Evolutionary conservation across 2,113 vertebrate species (phyloP).

Genomic region (Brienomyrus longianalis): DNA sequence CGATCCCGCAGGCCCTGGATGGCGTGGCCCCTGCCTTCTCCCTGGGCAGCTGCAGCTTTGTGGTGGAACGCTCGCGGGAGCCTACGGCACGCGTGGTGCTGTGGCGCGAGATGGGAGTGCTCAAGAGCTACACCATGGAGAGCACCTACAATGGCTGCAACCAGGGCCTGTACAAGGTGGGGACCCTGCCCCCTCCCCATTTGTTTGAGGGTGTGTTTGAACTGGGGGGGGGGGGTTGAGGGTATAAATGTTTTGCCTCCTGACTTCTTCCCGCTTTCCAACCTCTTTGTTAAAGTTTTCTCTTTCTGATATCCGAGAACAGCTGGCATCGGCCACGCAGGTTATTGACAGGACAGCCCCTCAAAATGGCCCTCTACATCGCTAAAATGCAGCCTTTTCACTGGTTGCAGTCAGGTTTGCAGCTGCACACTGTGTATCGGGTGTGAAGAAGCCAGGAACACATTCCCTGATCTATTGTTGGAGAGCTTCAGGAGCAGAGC

Average conservation of each 20-base stretch:
- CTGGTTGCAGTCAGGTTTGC: not conserved
- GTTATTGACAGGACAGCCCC: no score
- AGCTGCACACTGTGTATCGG: no score
- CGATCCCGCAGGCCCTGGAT: slow-evolving; percentile 82
- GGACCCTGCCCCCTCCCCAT: slow-evolving; percentile 5
- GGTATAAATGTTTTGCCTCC: not conserved
- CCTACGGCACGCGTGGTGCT: slow-evolving; percentile 82
- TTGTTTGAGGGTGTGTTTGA: not conserved
- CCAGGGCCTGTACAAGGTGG: slow-evolving; percentile 84
- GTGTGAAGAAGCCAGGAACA: not conserved
- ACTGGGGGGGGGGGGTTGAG: not conserved
- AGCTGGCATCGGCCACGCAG: no score
- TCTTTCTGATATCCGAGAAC: no score
- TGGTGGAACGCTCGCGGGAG: slow-evolving; percentile 83
- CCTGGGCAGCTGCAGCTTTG: slow-evolving; percentile 82
- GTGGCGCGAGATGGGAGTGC: slow-evolving; percentile 82
- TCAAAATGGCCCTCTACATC: no score
- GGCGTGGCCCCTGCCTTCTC: slow-evolving; percentile 81
- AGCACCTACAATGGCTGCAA: slow-evolving; percentile 83
- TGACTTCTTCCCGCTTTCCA: not conserved
- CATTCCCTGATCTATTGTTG: not conserved
- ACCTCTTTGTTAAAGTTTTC: not conserved
- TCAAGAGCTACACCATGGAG: slow-evolving; percentile 91
- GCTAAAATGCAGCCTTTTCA: no score
- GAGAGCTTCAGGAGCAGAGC: not conserved